Evolutionary conservation across 2,888 invertebrate genomes (phyloP).

Genomic region (Calameuta idolon): DNA sequence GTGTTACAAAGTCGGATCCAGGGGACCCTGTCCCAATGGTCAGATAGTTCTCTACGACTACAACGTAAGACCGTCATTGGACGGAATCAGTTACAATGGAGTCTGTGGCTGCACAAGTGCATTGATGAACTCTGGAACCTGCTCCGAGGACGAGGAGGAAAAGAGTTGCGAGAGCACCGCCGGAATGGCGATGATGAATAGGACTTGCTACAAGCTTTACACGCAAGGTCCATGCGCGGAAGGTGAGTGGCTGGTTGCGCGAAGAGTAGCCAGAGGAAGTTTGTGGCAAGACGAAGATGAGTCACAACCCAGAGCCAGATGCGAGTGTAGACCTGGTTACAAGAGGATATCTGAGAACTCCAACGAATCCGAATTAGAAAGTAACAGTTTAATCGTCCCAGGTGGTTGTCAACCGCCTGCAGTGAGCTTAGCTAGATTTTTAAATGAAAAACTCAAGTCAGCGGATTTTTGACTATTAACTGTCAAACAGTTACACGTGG

Average conservation of each 20-base stretch:
- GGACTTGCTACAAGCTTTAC: constrained; percentile 82
- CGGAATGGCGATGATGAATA: constrained; percentile 76
- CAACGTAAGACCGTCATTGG: constrained; percentile 80
- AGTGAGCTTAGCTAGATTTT: constrained; percentile 75
- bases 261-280: constrained; percentile 62
- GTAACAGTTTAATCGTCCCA: constrained; percentile 48
- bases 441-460: constrained; percentile 67
- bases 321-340: constrained; percentile 80
- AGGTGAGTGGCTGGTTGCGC: constrained; percentile 78
- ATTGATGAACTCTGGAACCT: constrained; percentile 56
- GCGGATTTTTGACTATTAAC: constrained; percentile 25
- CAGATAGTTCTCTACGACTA: constrained; percentile 86
- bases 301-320: constrained; percentile 68
- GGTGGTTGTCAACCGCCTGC: constrained; percentile 73
- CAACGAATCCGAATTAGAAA: constrained; percentile 58
- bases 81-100: constrained; percentile 86
- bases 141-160: constrained; percentile 54
- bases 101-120: constrained; percentile 79
- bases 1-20: constrained; percentile 83
- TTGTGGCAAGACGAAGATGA: constrained; percentile 50
- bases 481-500: background rate
- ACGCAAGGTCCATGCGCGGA: constrained; percentile 81
- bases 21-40: constrained; percentile 80
- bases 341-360: constrained; percentile 58
- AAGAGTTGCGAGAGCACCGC: constrained; percentile 72